These are phyloP conservation scores for Tenualosa ilisha DNA, from an alignment of 2,797 vertebrate genomes.

Conservation along the genomic window DNA sequence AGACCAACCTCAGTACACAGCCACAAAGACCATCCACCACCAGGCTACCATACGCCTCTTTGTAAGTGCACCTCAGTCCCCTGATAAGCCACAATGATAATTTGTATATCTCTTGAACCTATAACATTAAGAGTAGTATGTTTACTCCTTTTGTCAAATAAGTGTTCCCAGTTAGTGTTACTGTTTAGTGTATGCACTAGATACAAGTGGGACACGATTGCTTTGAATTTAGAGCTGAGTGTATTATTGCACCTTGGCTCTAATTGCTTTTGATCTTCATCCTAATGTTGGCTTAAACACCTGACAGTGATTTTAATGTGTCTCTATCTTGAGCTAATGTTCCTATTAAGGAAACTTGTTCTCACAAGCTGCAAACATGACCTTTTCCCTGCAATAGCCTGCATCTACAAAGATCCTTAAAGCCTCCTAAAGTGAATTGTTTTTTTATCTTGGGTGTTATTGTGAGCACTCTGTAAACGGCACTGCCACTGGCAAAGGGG, in stretches of 20 bases:
- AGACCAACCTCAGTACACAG: slow-evolving; percentile 54
- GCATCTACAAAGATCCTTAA: slow-evolving; percentile 40
- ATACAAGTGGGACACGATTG: neutral
- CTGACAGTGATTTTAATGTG: slow-evolving; percentile 15
- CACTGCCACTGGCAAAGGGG: neutral
- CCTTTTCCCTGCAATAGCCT: slow-evolving; percentile 1
- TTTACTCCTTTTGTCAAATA: too few species aligned
- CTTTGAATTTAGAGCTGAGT: neutral
- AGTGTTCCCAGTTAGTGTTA: neutral
- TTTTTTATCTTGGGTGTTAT: neutral
- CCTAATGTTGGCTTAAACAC: slow-evolving; percentile 3
- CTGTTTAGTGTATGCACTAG: neutral
- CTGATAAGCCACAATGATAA: neutral
- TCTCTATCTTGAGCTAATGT: slow-evolving; percentile 9
- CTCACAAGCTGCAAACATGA: neutral
- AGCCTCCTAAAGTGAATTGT: too few species aligned
- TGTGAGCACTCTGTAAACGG: neutral
- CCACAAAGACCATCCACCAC: slow-evolving; percentile 65
- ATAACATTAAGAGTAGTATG: neutral
- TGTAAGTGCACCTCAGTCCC: slow-evolving; percentile 64
- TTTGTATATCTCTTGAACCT: neutral
- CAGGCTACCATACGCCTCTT: slow-evolving; percentile 62
- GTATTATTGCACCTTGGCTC: neutral
- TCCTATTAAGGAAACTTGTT: neutral
- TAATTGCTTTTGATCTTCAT: slow-evolving; percentile 12